Percentiles rank a stretch among this genome's conserved stretches.
phyloP scores from a whole-genome alignment of 1,140 invertebrate genomes.

The Zaprionus taronus region DNA sequence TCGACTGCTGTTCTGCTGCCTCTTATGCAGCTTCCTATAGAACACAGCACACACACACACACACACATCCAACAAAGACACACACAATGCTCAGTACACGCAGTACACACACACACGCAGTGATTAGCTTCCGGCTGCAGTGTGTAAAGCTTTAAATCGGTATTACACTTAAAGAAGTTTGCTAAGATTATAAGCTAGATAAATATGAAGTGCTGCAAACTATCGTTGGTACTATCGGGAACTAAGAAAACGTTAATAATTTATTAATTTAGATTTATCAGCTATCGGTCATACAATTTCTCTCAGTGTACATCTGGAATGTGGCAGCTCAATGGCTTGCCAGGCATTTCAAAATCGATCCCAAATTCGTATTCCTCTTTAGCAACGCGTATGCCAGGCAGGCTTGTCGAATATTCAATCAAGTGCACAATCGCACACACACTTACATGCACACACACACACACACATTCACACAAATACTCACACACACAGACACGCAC shows the following conservation, averaged over 20 bases:
- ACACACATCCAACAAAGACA: conserved; percentile 1
- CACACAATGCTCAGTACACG: background rate
- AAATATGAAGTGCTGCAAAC: background rate
- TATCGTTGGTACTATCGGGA: background rate
- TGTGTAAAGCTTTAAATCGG: background rate
- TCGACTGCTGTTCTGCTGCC: conserved; percentile 40
- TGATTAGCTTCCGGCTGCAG: conserved; percentile 1
- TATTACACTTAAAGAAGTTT: conserved; percentile 14
- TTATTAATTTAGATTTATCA: background rate
- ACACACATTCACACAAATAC: conserved; percentile 8
- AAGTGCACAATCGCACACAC: conserved; percentile 24
- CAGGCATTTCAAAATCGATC: background rate
- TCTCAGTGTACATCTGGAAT: conserved; percentile 17
- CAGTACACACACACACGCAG: conserved; percentile 8
- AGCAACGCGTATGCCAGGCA: background rate
- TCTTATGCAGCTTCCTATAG: conserved; percentile 15
- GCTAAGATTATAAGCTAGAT: background rate
- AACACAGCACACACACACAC: conserved; percentile 11
- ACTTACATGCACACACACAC: conserved; percentile 1
- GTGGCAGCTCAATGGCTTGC: background rate
- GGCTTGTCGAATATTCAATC: conserved; percentile 24
- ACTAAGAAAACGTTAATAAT: background rate
- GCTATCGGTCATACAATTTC: background rate
- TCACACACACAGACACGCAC: conserved; percentile 6
- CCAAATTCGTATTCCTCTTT: background rate